Conservation (phyloP, 2,113 vertebrate genomes). For the Apodemus speciosus region DNA sequence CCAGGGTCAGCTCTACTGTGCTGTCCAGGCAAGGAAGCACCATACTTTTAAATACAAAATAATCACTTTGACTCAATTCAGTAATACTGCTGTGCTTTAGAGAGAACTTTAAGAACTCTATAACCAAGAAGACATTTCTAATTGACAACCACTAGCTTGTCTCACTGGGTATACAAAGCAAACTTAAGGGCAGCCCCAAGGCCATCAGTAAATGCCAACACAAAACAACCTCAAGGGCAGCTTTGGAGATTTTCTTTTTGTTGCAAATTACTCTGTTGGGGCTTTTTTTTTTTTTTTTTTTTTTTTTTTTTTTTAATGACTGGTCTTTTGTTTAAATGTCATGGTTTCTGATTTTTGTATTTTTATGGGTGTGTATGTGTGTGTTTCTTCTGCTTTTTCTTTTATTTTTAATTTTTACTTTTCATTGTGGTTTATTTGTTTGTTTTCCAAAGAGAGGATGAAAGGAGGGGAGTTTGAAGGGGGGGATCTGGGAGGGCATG, state of each 20-base stretch:
- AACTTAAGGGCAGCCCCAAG: background rate
- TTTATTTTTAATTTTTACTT: background rate
- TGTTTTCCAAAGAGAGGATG: background rate
- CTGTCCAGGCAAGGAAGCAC: background rate
- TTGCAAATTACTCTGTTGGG: background rate
- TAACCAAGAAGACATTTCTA: background rate
- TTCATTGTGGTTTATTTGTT: background rate
- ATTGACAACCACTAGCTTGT: too few relatives aligned
- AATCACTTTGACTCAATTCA: constrained; percentile 17
- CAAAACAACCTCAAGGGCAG: background rate
- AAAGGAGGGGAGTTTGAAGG: background rate
- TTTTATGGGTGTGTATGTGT: background rate
- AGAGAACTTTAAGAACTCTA: background rate
- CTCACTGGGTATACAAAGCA: background rate
- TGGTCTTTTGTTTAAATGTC: background rate
- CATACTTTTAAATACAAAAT: constrained; percentile 34
- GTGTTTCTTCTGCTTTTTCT: background rate
- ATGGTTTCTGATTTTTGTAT: background rate
- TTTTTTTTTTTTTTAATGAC: background rate
- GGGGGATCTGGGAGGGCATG: background rate
- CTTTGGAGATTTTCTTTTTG: background rate
- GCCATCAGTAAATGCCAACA: background rate
- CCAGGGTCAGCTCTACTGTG: background rate
- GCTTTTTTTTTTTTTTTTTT: background rate
- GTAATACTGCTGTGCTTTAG: background rate